A percentile compares a stretch with the other conserved stretches of the same genome.
Evolutionary conservation across 1,140 invertebrate species (phyloP).

Genomic region (Cyphomyrmex costatus): DNA sequence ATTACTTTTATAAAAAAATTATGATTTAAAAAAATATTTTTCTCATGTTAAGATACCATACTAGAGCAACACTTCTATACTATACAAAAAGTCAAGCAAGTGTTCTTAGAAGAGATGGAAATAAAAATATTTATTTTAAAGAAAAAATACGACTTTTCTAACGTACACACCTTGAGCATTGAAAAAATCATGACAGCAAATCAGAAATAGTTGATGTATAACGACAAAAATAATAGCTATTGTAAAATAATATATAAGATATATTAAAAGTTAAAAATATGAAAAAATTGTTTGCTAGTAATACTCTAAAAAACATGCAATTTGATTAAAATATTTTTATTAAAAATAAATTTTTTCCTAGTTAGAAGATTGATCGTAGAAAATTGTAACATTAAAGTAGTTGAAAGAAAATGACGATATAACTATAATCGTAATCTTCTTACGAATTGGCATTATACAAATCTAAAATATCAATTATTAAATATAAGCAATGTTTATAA

Average conservation of each 20-base stretch:
- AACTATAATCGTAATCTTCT: not conserved
- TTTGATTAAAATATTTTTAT: not conserved
- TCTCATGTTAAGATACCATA: not conserved
- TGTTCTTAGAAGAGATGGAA: not conserved
- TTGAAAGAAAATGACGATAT: too few relatives aligned
- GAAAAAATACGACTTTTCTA: not conserved
- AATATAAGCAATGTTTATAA: not conserved
- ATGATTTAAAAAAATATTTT: not conserved
- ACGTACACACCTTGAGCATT: not conserved
- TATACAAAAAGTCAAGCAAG: slow-evolving; percentile 1
- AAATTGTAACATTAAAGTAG: too few relatives aligned
- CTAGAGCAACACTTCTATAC: not conserved
- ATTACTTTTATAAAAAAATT: not conserved
- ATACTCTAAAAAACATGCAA: not conserved
- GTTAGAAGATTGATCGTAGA: not conserved
- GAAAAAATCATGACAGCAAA: not conserved
- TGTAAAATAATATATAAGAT: not conserved
- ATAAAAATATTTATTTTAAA: slow-evolving; percentile 16
- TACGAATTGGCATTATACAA: not conserved
- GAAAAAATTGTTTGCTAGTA: not conserved
- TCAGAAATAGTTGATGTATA: not conserved
- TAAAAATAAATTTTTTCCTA: not conserved
- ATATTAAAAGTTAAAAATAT: not conserved
- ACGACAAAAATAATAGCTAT: not conserved
- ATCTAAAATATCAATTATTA: not conserved